These are phyloP conservation scores for Lepus europaeus DNA, from an alignment of 2,113 vertebrate species.

Conservation along the genomic window DNA sequence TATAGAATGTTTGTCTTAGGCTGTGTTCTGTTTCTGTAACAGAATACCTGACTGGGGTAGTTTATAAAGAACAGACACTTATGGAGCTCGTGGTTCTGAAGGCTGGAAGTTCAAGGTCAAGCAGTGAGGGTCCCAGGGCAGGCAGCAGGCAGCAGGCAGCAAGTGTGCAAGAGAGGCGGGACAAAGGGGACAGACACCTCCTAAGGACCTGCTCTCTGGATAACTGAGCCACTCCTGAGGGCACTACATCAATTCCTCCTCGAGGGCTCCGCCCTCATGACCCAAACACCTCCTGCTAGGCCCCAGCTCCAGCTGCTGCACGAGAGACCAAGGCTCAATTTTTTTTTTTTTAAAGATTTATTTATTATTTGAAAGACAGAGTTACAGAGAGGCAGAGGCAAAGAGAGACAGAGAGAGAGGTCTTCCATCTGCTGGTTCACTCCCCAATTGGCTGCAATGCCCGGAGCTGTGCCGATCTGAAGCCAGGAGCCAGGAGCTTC, in stretches of 20 bases:
- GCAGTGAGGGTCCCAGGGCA: not conserved
- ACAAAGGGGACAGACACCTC: not conserved
- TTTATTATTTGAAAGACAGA: too few relatives aligned
- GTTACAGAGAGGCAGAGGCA: too few relatives aligned
- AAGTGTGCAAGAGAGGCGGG: not conserved
- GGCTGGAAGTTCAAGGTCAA: not conserved
- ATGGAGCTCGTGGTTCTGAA: not conserved
- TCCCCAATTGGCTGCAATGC: too few relatives aligned
- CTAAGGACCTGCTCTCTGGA: not conserved
- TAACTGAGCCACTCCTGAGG: not conserved
- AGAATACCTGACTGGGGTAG: too few relatives aligned
- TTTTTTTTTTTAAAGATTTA: too few relatives aligned
- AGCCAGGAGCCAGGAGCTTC: too few relatives aligned
- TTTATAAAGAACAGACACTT: not conserved
- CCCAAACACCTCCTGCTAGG: not conserved
- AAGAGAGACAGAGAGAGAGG: too few relatives aligned
- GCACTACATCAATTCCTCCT: not conserved
- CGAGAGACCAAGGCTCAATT: not conserved
- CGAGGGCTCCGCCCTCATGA: not conserved
- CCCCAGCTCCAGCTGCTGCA: not conserved
- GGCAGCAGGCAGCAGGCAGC: too few relatives aligned
- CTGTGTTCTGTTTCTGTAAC: not conserved
- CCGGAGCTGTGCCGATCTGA: too few relatives aligned
- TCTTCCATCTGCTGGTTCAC: too few relatives aligned
- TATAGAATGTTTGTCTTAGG: not conserved